Conservation (phyloP, 2,888 invertebrate genomes). For the Cheilosia scutellata region DNA sequence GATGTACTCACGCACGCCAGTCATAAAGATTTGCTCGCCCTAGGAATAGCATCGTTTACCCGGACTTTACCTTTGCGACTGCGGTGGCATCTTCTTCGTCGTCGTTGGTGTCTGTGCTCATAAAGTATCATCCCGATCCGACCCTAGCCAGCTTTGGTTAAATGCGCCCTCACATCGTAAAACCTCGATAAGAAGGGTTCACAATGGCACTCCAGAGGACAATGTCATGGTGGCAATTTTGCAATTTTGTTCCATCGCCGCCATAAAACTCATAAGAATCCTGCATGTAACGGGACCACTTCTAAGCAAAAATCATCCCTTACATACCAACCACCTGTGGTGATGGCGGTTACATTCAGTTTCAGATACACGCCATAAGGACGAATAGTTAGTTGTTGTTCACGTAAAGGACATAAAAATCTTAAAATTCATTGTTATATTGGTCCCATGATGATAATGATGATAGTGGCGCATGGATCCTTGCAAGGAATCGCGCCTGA, state of each 20-base stretch:
- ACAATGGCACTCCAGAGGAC: slow-evolving; percentile 71
- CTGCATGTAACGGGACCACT: slow-evolving; percentile 36
- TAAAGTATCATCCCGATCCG: slow-evolving; percentile 52
- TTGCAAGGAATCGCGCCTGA: slow-evolving; percentile 25
- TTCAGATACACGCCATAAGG: slow-evolving; percentile 42
- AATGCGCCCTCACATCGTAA: slow-evolving; percentile 69
- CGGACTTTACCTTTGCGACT: slow-evolving; percentile 29
- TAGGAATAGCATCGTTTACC: slow-evolving; percentile 1
- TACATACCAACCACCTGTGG: slow-evolving; percentile 64
- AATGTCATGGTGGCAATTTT: slow-evolving; percentile 75
- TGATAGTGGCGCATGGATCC: slow-evolving; percentile 31
- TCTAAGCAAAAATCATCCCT: not conserved
- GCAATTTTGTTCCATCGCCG: slow-evolving; percentile 67
- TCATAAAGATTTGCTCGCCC: slow-evolving; percentile 56
- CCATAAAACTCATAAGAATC: slow-evolving; percentile 68
- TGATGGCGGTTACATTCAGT: slow-evolving; percentile 42
- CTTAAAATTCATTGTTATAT: slow-evolving; percentile 76
- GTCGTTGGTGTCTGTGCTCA: slow-evolving; percentile 39
- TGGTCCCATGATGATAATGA: slow-evolving; percentile 71
- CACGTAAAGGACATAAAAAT: slow-evolving; percentile 74
- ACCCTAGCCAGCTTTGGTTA: slow-evolving; percentile 35
- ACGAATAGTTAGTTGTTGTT: slow-evolving; percentile 69
- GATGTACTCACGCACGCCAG: slow-evolving; percentile 58
- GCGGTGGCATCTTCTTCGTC: slow-evolving; percentile 60
- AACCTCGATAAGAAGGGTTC: slow-evolving; percentile 74